Percentiles rank a stretch among this genome's conserved stretches.
Conservation (phyloP, 2,888 invertebrate genomes). For the Anagyrus pseudococci region DNA sequence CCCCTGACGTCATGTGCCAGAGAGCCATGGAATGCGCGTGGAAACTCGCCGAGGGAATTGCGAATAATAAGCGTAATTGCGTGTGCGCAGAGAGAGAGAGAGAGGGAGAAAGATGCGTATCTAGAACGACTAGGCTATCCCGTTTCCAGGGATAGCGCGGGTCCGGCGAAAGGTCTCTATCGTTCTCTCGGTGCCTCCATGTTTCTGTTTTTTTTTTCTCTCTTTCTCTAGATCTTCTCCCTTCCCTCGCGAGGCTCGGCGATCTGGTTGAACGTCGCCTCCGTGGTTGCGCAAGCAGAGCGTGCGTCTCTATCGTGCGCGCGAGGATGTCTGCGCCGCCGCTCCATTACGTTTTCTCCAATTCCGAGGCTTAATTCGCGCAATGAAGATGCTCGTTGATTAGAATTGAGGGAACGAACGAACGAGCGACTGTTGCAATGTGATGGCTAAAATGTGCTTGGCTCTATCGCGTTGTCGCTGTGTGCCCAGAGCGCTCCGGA, state of each 20-base stretch:
- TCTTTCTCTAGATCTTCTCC: too few species aligned
- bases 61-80: conserved; percentile 31
- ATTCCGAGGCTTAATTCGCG: conserved; percentile 19
- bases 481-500: too few species aligned
- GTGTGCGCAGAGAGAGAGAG: too few species aligned
- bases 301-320: neutral
- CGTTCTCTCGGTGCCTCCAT: too few species aligned
- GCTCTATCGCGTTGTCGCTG: too few species aligned
- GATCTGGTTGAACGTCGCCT: neutral
- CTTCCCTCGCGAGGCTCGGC: too few species aligned
- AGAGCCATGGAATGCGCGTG: conserved; percentile 18
- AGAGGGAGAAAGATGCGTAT: too few species aligned
- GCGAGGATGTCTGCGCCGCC: neutral
- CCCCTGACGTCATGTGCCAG: conserved; percentile 16
- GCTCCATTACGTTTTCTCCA: conserved; percentile 15
- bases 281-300: neutral
- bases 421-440: neutral
- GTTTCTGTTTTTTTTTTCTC: too few species aligned
- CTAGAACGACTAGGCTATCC: too few species aligned
- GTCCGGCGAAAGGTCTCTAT: too few species aligned
- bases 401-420: conserved; percentile 15
- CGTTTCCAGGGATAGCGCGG: too few species aligned
- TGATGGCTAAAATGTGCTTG: too few species aligned
- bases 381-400: conserved; percentile 27
- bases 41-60: conserved; percentile 12